Evolutionary conservation across 2,797 vertebrate genomes (phyloP).

Genomic region (Gadopsis bispinosus): DNA sequence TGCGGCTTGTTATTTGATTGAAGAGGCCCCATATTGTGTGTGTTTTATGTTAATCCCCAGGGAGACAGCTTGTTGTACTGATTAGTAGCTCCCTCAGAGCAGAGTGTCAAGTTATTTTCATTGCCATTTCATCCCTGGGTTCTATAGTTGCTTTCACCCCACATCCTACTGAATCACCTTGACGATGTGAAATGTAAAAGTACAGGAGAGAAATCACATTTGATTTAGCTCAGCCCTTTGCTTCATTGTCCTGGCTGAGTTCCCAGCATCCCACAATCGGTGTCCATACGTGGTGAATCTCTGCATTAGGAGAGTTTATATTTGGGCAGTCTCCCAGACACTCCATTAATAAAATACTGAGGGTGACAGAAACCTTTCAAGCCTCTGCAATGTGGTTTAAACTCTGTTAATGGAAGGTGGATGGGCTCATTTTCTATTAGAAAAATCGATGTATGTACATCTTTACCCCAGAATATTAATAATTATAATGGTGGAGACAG

Average conservation of each 20-base stretch:
- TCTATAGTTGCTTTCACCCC: not conserved
- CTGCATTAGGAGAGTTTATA: slow-evolving; percentile 22
- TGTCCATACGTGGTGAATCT: slow-evolving; percentile 23
- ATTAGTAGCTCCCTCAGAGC: slow-evolving; percentile 27
- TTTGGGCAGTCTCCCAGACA: slow-evolving; percentile 39
- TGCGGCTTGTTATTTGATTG: not conserved
- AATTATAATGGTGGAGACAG: not conserved
- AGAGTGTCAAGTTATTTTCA: slow-evolving; percentile 22
- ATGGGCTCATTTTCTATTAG: not conserved
- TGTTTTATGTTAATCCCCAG: slow-evolving; percentile 9
- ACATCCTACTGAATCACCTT: slow-evolving; percentile 1
- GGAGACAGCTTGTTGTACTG: slow-evolving; percentile 16
- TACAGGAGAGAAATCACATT: not conserved
- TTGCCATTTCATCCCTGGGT: not conserved
- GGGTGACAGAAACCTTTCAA: slow-evolving; percentile 44
- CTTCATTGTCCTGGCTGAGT: slow-evolving; percentile 4
- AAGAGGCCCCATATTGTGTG: slow-evolving; percentile 6
- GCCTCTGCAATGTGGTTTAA: slow-evolving; percentile 9
- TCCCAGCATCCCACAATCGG: slow-evolving; percentile 10
- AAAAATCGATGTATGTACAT: not conserved
- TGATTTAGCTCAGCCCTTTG: not conserved
- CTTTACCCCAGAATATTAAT: not conserved
- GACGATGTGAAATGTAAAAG: slow-evolving; percentile 1
- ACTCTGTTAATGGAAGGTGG: slow-evolving; percentile 6
- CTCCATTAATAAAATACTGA: slow-evolving; percentile 56